Conservation (phyloP, 2,113 vertebrate genomes). For the Pontoporia blainvillei region DNA sequence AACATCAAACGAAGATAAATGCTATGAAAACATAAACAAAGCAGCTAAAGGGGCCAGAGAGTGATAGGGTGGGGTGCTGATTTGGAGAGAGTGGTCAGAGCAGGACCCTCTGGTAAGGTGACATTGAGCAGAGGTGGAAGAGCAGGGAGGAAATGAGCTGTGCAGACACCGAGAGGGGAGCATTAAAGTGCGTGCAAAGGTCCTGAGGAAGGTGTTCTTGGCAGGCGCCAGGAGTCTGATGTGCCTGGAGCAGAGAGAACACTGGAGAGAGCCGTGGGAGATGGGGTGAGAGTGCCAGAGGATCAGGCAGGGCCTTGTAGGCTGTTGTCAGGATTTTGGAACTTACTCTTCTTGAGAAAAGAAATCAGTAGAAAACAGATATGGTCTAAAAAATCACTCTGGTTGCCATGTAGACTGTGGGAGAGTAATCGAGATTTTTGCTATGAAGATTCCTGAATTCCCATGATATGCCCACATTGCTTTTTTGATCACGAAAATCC, state of each 20-base stretch:
- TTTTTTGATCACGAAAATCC: neutral
- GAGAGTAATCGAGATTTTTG: neutral
- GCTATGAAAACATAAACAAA: neutral
- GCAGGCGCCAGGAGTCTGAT: fast-evolving
- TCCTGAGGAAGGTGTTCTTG: neutral
- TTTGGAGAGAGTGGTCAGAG: neutral
- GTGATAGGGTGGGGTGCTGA: too few species aligned
- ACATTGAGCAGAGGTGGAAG: neutral
- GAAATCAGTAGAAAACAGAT: neutral
- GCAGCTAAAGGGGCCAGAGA: neutral
- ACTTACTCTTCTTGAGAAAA: neutral
- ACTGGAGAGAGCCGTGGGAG: neutral
- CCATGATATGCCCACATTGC: neutral
- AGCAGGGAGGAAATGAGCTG: neutral
- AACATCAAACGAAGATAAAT: neutral
- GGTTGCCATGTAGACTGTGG: neutral
- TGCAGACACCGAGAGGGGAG: neutral
- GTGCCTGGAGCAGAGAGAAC: neutral
- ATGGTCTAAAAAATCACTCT: neutral
- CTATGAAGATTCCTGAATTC: neutral
- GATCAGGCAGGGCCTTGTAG: neutral
- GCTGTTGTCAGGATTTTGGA: neutral
- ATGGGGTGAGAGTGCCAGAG: neutral
- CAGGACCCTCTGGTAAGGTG: neutral
- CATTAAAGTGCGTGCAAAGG: neutral